These are phyloP conservation scores for Chondrilla cf. caribensis DNA, from an alignment of 37 sponge, comb jelly and placozoan genomes.

Conservation along the genomic window DNA sequence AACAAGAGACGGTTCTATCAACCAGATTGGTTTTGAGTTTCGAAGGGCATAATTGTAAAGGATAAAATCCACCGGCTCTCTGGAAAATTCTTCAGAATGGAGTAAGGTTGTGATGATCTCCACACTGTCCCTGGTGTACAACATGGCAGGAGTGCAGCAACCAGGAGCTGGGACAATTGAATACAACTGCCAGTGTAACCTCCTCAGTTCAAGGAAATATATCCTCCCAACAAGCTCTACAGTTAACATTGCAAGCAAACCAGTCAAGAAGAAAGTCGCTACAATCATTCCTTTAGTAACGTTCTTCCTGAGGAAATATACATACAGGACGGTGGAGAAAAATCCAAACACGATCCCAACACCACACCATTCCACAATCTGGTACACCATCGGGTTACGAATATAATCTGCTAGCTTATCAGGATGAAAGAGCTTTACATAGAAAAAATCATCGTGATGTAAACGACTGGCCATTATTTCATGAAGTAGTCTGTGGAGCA, in stretches of 20 bases:
- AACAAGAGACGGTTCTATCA: neutral
- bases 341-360: neutral
- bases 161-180: neutral
- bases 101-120: neutral
- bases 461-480: too few relatives aligned
- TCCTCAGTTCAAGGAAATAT: neutral
- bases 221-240: neutral
- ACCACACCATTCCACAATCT: neutral
- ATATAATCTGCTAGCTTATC: neutral
- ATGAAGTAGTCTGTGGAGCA: neutral
- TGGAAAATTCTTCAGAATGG: neutral
- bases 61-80: neutral
- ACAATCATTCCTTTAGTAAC: neutral
- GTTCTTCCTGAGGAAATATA: neutral
- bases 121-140: neutral
- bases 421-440: neutral
- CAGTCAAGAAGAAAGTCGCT: neutral
- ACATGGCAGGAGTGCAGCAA: neutral
- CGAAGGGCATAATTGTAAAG: neutral
- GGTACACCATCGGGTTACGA: neutral
- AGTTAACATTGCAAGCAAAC: neutral
- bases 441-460: neutral
- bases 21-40: neutral
- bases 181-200: neutral
- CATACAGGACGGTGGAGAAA: neutral